A percentile compares a stretch with the other conserved stretches of the same genome.
Evolutionary conservation across 2,797 vertebrate species (phyloP).

Genomic region (Syndactyla subalaris): DNA sequence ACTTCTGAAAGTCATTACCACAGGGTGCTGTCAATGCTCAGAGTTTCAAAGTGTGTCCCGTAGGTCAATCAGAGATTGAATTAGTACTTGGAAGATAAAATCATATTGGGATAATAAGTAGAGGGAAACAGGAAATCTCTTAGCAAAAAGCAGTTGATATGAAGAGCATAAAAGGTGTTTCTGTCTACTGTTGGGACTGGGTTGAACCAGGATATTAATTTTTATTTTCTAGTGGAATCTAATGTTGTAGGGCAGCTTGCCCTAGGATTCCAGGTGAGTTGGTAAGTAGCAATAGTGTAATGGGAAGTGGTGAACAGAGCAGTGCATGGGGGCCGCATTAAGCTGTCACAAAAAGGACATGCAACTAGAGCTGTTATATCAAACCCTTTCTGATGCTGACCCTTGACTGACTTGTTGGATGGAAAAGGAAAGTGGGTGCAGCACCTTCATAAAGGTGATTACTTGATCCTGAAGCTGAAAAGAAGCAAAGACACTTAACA

Average conservation of each 20-base stretch:
- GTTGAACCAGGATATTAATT: not conserved
- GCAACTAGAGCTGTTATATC: not conserved
- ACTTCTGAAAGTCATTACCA: not conserved
- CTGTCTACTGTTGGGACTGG: not conserved
- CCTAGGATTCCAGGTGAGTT: not conserved
- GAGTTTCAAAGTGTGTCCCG: not conserved
- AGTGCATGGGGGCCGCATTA: too few species aligned
- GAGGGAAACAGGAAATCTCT: not conserved
- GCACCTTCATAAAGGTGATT: not conserved
- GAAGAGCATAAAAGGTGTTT: not conserved
- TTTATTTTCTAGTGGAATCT: not conserved
- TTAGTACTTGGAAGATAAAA: not conserved
- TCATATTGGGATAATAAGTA: not conserved
- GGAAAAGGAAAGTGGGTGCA: not conserved
- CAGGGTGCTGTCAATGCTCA: not conserved
- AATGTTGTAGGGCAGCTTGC: not conserved
- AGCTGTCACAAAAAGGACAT: not conserved
- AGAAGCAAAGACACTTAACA: not conserved
- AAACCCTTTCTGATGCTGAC: not conserved
- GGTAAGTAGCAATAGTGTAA: not conserved
- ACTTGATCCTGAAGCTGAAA: not conserved
- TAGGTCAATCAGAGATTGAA: not conserved
- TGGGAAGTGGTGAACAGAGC: not conserved
- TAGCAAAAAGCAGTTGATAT: not conserved
- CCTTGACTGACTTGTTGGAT: not conserved